Base-by-base conservation (phyloP, 2,888 invertebrate species). In the Carabus problematicus region DNA sequence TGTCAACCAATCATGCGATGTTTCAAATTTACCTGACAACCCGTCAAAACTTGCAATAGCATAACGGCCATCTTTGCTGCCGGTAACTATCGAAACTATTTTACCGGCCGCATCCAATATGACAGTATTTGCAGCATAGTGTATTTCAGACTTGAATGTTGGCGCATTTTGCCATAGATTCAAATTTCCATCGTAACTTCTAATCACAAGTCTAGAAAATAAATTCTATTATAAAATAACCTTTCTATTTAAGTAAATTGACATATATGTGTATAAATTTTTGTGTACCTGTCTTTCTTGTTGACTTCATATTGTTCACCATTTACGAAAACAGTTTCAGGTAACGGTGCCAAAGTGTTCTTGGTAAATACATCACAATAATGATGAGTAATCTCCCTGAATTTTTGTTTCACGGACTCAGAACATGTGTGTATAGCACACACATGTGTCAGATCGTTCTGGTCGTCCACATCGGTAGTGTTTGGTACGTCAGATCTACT, bases 11-110 rank as follows among this genome's bases (percentile, higher is more conserved):
- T 79, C 74, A 0, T 74, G 69, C 0, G 77, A 56, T 0, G 83
- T 84, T 63, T 81, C 81, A 78, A 84, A 83, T 79, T 83, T 84
- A 0, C 84, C 84, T 68, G 84, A 82, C 47, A 80, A 80, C n/a
- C 84, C 83, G 83, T 84, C 83, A 42, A 81, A 78, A 0, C 78
- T 79, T 8, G 84, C 82, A 11, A 84, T 81, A 0, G 84, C 84
- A 71, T 84, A 84, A 71, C 83, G 81, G 75, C 82, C 82, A 11
- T 82, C 83, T 1, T 76, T 70, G 60, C 74, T 74, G 0, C 81
- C 84, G 1, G 84, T 84, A 70, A 84, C 80, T 0, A 84, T 71
- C 7, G 83, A 82, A 29, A 83, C 79, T 1, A 84, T 78, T 3
- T 75, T 77, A 6, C 83, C 83, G 19, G 74, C 75, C 70, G 78